Evolutionary conservation across 2,797 vertebrate species (phyloP).

Genomic region (Pachyuromys duprasi): DNA sequence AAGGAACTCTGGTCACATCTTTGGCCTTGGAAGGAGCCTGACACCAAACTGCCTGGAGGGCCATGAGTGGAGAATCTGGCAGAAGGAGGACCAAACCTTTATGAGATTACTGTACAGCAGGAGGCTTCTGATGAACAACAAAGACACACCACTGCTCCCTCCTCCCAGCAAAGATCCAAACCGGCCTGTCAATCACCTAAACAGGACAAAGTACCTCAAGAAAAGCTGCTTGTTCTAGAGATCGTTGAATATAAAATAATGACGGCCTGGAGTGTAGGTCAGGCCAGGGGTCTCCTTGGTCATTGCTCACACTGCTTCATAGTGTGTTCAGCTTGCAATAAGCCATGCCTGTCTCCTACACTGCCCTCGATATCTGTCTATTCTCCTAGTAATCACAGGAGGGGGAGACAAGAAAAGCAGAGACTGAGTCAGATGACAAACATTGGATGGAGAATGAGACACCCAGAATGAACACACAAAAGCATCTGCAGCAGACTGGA

Average conservation of each 20-base stretch:
- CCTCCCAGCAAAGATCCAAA: neutral
- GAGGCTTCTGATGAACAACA: neutral
- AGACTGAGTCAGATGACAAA: neutral
- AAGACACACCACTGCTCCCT: neutral
- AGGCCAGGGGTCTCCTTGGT: neutral
- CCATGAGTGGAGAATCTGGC: neutral
- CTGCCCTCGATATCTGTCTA: neutral
- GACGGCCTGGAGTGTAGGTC: neutral
- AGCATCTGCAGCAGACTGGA: conserved; percentile 25
- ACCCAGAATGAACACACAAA: neutral
- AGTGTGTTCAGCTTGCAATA: neutral
- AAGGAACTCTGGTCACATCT: neutral
- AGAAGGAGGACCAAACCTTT: neutral
- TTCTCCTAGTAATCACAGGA: neutral
- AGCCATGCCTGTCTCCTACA: neutral
- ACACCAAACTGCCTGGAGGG: neutral
- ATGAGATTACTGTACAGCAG: neutral
- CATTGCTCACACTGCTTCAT: neutral
- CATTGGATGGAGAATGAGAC: neutral
- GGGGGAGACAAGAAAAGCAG: neutral
- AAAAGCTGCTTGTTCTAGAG: neutral
- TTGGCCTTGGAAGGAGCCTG: neutral
- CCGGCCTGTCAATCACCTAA: neutral
- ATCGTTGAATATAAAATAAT: neutral
- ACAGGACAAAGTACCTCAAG: neutral